phyloP scores from a whole-genome alignment of 2,113 vertebrate genomes.

The Alectura lathami region DNA sequence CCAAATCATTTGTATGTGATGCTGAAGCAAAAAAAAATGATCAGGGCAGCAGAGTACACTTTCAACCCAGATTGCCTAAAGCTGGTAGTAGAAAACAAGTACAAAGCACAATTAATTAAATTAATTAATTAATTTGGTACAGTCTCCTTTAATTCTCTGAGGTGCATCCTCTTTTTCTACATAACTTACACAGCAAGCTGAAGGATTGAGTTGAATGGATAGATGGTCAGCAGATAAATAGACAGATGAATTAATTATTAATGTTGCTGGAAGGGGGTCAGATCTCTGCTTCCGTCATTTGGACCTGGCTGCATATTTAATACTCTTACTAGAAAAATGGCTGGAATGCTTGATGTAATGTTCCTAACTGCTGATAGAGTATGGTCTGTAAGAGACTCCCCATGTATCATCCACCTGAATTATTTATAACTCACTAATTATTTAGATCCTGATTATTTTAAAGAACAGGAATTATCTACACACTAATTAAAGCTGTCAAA shows the following conservation, averaged over 20 bases:
- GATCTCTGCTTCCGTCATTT: background rate
- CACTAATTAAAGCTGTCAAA: background rate
- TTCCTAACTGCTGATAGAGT: background rate
- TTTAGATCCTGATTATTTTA: constrained; percentile 28
- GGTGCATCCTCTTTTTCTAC: background rate
- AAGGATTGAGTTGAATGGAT: background rate
- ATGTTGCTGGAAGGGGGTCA: constrained; percentile 8
- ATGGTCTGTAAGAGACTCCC: background rate
- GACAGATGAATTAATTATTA: constrained; percentile 37
- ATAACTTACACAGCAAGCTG: background rate
- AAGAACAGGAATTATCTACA: constrained; percentile 5
- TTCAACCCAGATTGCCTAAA: background rate
- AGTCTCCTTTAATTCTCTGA: background rate
- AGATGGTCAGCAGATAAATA: background rate
- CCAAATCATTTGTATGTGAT: background rate
- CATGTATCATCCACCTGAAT: background rate
- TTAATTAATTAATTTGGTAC: background rate
- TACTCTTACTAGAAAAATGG: background rate
- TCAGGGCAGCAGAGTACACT: background rate
- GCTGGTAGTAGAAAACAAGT: background rate
- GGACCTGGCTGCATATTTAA: constrained; percentile 25
- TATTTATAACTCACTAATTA: constrained; percentile 19
- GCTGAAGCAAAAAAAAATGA: background rate
- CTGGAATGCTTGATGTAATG: background rate
- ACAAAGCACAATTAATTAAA: background rate